These are phyloP conservation scores for Melitaea athalia DNA, from an alignment of 2,888 invertebrate species.

Conservation along the genomic window DNA sequence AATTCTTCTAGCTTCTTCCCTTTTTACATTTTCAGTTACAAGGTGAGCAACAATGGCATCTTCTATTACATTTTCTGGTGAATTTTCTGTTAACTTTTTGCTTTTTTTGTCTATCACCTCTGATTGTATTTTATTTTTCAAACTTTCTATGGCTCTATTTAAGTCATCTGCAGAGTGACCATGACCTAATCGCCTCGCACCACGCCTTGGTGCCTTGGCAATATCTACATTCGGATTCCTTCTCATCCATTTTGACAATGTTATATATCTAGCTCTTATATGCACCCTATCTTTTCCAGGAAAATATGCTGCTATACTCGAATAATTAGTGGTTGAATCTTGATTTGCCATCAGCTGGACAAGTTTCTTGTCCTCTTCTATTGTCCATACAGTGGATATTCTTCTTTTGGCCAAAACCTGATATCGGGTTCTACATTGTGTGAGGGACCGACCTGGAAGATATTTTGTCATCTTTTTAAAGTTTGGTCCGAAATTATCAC, in stretches of 20 bases:
- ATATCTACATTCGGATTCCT: conserved; percentile 69
- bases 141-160: conserved; percentile 59
- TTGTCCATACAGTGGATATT: conserved; percentile 81
- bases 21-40: conserved; percentile 51
- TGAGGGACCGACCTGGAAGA: conserved; percentile 83
- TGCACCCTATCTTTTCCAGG: conserved; percentile 81
- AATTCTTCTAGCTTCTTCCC: conserved; percentile 41
- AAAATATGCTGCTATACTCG: conserved; percentile 76
- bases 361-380: conserved; percentile 83
- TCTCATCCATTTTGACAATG: conserved; percentile 78
- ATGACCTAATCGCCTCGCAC: conserved; percentile 56
- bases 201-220: conserved; percentile 65
- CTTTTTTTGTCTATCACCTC: conserved; percentile 51
- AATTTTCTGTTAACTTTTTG: conserved; percentile 50
- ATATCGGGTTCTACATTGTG: conserved; percentile 84
- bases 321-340: conserved; percentile 61
- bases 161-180: conserved; percentile 57
- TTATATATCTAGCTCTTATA: conserved; percentile 82
- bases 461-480: conserved; percentile 82
- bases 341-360: conserved; percentile 78
- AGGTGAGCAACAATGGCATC: conserved; percentile 59
- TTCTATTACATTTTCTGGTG: conserved; percentile 56
- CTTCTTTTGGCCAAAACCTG: conserved; percentile 70
- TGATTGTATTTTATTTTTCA: conserved; percentile 61
- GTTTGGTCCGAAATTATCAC: conserved; percentile 83